Conservation (phyloP, 2,888 invertebrate genomes). For the Arrhopalites spinosus region DNA sequence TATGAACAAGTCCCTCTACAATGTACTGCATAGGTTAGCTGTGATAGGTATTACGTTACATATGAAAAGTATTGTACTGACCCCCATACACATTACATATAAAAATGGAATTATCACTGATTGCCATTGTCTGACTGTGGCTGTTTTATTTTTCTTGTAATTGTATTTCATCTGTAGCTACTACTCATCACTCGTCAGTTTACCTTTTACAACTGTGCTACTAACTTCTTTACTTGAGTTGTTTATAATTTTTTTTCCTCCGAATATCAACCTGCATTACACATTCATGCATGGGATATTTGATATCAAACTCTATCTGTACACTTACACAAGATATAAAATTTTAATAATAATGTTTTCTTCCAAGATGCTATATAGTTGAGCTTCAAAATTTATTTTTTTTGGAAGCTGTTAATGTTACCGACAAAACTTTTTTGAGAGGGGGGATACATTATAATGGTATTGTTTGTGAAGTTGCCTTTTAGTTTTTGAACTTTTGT, state of each 20-base stretch:
- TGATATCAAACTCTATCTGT: no score
- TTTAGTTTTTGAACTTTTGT: background rate
- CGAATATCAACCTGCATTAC: no score
- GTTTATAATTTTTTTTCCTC: no score
- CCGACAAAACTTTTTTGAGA: background rate
- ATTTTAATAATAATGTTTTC: no score
- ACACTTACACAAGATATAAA: no score
- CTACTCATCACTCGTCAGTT: background rate
- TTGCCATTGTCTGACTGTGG: constrained; percentile 12
- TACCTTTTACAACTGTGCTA: no score
- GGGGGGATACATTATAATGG: no score
- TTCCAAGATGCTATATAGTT: background rate
- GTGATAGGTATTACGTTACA: no score
- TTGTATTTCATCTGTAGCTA: background rate
- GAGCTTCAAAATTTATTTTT: background rate
- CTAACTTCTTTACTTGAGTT: no score
- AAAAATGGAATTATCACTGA: constrained; percentile 27
- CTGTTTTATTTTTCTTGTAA: background rate
- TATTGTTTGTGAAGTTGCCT: background rate
- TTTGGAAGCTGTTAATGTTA: background rate
- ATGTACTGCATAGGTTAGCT: no score
- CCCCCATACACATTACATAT: constrained; percentile 18
- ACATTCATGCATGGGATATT: no score
- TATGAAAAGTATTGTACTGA: constrained; percentile 25
- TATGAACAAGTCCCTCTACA: no score